Base-by-base conservation (phyloP, 1,140 invertebrate species). In the Diabrotica undecimpunctata region DNA sequence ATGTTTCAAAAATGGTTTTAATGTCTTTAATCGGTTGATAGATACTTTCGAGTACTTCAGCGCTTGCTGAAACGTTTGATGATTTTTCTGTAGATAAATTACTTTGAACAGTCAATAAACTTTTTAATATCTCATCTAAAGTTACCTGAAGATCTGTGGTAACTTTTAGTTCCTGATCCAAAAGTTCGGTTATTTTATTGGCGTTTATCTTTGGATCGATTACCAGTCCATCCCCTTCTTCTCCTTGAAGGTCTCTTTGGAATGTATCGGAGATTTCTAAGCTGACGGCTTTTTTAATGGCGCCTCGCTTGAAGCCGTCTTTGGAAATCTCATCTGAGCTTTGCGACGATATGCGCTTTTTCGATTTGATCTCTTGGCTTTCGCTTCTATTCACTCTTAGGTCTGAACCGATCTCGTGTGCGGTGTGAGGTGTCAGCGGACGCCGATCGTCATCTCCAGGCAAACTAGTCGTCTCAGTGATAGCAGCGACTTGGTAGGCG, bases 61-160 rank as follows among this genome's bases (percentile, higher is more conserved):
- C 79, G 72, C 86, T 88, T 4, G 85, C 85, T 11, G 86, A 83
- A 36, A 84, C 80, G 7, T 84, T 80, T 0, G 85, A 84, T 71
- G 85, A 83, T 82, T 87, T 87, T 64, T 85, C 78, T 53, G 84
- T 81, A 7, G 86, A 85, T 74, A 87, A 81, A 74, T 87, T 85
- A 64, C 83, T 80, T 75, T 87, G 83, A 13, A 87, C 83, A 7
- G 80, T 77, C 62, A 80, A 76, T 54, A 88, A 74, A 70, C 84
- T 80, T 62, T 81, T 81, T 56, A 78, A 68, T 7, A 81, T 72
- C n/a, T 74, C 70, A 13, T 67, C 60, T 35, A 79, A 69, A 60
- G 68, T 69, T 50, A 68, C 50, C 56, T 70, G 72, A 13, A 79
- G 57, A 67, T 72, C 67, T 41, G 70, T 68, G 5, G 71, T 69